Conservation (phyloP, 2,888 invertebrate species). For the Idaea straminata region DNA sequence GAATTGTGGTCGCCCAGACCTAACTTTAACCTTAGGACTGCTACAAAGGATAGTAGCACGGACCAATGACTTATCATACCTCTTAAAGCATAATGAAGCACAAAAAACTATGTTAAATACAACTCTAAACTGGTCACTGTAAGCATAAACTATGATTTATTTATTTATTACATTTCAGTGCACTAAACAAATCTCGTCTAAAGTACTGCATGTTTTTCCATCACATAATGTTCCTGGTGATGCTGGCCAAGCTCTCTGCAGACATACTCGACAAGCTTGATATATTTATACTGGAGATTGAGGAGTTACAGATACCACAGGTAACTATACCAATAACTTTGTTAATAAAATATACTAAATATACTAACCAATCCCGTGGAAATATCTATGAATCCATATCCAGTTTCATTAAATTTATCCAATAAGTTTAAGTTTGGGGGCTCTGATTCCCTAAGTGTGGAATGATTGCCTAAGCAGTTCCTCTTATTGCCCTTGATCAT, state of each 20-base stretch:
- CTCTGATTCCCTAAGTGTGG: too few species aligned
- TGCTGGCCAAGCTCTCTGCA: constrained; percentile 94
- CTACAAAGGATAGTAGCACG: too few species aligned
- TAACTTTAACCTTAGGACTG: background rate
- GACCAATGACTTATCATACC: constrained; percentile 11
- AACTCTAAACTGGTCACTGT: constrained; percentile 5
- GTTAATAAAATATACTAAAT: background rate
- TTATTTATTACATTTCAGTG: constrained; percentile 81
- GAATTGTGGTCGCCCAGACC: background rate
- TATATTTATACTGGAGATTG: constrained; percentile 95
- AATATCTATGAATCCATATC: too few species aligned
- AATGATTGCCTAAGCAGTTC: too few species aligned
- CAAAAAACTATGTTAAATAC: constrained; percentile 13
- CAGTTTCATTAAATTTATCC: too few species aligned
- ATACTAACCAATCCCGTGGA: background rate
- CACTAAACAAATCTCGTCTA: constrained; percentile 96
- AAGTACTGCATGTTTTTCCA: constrained; percentile 97
- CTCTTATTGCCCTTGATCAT: too few species aligned
- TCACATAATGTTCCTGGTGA: constrained; percentile 91
- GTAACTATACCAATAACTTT: constrained; percentile 31
- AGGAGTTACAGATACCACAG: constrained; percentile 94
- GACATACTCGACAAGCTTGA: constrained; percentile 95
- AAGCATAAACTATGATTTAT: constrained; percentile 12
- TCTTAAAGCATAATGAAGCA: constrained; percentile 10
- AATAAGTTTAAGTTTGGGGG: too few species aligned